Evolutionary conservation across 1,140 invertebrate genomes (phyloP).

Genomic region (Zaprionus capensis): DNA sequence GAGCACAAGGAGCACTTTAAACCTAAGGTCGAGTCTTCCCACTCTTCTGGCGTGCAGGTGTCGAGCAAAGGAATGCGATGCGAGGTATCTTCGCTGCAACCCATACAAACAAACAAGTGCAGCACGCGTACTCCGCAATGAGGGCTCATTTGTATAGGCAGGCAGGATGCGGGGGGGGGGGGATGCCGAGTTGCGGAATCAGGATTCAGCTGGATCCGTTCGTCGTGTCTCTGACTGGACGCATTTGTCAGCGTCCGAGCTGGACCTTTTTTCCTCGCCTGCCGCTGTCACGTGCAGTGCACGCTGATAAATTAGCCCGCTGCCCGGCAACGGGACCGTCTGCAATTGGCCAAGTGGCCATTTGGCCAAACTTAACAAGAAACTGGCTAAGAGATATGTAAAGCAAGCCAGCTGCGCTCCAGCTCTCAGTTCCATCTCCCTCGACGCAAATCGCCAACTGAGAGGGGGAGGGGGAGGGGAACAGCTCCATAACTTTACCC

Average conservation of each 20-base stretch:
- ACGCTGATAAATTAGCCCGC: conserved; percentile 59
- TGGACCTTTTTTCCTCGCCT: conserved; percentile 17
- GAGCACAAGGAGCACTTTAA: neutral
- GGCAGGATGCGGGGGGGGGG: too few species aligned
- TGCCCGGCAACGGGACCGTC: conserved; percentile 9
- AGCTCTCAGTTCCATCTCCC: neutral
- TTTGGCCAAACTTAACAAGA: conserved; percentile 10
- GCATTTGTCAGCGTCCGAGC: conserved; percentile 35
- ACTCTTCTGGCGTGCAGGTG: neutral
- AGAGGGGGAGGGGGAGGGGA: neutral
- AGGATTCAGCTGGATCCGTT: conserved; percentile 16
- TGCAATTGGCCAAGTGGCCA: conserved; percentile 51
- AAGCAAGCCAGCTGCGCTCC: conserved; percentile 16
- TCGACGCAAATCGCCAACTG: neutral
- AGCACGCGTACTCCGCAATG: neutral
- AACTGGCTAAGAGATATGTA: conserved; percentile 24
- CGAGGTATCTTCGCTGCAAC: neutral
- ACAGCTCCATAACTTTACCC: conserved; percentile 52
- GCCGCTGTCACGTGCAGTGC: conserved; percentile 21
- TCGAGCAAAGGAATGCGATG: neutral
- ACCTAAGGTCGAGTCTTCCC: neutral
- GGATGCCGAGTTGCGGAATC: neutral
- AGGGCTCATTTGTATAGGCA: neutral
- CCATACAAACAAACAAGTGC: neutral
- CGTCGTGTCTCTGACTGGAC: conserved; percentile 24